Evolutionary conservation across 1,140 invertebrate species (phyloP).

Genomic region (Gryllus bimaculatus): DNA sequence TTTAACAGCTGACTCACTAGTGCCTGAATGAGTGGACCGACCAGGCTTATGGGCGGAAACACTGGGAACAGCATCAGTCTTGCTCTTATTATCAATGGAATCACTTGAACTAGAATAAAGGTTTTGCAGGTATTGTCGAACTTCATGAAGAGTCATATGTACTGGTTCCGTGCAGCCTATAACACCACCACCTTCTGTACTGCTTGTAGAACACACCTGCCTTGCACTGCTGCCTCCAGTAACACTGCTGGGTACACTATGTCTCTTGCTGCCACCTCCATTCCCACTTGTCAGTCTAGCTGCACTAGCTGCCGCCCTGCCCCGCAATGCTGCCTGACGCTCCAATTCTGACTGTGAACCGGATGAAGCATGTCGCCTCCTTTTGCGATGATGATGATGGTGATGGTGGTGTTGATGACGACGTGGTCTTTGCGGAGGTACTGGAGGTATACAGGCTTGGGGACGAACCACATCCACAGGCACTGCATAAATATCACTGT

Average conservation of each 20-base stretch:
- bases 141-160: slow-evolving; percentile 77
- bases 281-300: neutral
- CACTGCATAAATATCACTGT: slow-evolving; percentile 75
- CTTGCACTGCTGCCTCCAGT: slow-evolving; percentile 27
- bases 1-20: slow-evolving; percentile 9
- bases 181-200: slow-evolving; percentile 26
- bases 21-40: neutral
- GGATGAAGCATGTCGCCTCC: slow-evolving; percentile 41
- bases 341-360: slow-evolving; percentile 17
- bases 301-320: neutral
- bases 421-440: slow-evolving; percentile 35
- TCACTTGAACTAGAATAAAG: slow-evolving; percentile 61
- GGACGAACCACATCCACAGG: slow-evolving; percentile 62
- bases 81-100: slow-evolving; percentile 38
- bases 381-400: slow-evolving; percentile 47
- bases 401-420: slow-evolving; percentile 48
- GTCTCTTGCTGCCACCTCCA: slow-evolving; percentile 32
- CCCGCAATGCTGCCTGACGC: slow-evolving; percentile 5
- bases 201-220: slow-evolving; percentile 15
- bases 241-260: slow-evolving; percentile 42
- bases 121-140: slow-evolving; percentile 68
- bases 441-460: slow-evolving; percentile 33
- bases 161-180: slow-evolving; percentile 49
- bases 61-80: neutral
- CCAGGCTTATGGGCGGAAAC: neutral